Conservation (phyloP, 2,888 invertebrate species). For the Drosophila flavopinicola region DNA sequence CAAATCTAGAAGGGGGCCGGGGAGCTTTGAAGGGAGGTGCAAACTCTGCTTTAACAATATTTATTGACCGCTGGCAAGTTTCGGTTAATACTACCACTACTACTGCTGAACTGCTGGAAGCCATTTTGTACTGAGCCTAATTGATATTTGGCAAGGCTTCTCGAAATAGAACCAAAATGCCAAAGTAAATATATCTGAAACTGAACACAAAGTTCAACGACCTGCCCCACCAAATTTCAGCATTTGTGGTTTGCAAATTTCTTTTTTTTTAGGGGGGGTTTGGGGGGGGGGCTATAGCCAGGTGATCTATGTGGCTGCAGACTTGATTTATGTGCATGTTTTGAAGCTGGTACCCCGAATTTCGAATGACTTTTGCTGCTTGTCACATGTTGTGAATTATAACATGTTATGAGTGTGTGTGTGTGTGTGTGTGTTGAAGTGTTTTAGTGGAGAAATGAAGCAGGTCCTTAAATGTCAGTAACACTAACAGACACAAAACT, state of each 20-base stretch:
- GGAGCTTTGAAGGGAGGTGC: not conserved
- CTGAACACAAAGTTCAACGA: conserved; percentile 33
- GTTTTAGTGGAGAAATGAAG: conserved; percentile 21
- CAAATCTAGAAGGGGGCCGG: not conserved
- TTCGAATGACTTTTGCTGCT: conserved; percentile 49
- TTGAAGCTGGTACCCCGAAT: conserved; percentile 53
- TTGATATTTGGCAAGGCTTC: conserved; percentile 42
- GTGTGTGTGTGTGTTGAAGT: not conserved
- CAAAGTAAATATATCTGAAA: conserved; percentile 17
- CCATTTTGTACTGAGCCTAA: conserved; percentile 31
- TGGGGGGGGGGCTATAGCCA: conserved; percentile 6
- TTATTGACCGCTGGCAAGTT: conserved; percentile 29
- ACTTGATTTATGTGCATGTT: conserved; percentile 64
- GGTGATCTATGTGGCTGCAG: conserved; percentile 59
- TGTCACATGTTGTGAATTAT: conserved; percentile 54
- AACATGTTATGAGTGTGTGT: conserved; percentile 15
- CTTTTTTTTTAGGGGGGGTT: not conserved
- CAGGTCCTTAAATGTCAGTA: conserved; percentile 48
- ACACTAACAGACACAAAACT: conserved; percentile 43
- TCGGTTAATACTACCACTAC: conserved; percentile 28
- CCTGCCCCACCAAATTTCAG: conserved; percentile 6
- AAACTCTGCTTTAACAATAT: conserved; percentile 25
- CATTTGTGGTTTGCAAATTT: conserved; percentile 16
- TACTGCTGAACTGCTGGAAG: conserved; percentile 7
- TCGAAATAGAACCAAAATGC: conserved; percentile 27